Evolutionary conservation across 2,113 vertebrate genomes (phyloP).

Genomic region (Megalops atlanticus): DNA sequence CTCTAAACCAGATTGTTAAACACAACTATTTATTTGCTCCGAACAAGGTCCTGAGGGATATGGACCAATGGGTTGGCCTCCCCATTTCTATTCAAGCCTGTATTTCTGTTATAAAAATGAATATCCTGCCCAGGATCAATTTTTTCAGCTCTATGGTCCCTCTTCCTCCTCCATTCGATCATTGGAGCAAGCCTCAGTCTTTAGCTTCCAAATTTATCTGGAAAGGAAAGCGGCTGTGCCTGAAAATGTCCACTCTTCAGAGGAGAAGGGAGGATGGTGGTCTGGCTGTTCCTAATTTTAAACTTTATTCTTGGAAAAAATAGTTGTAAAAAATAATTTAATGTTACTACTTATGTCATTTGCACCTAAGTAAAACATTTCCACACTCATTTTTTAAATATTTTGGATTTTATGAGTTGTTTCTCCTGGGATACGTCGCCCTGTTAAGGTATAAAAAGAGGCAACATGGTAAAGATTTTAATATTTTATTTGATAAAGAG

Average conservation of each 20-base stretch:
- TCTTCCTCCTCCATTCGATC: neutral
- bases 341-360: conserved; percentile 15
- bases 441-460: conserved; percentile 21
- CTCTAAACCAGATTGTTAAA: neutral
- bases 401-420: conserved; percentile 17
- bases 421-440: no score
- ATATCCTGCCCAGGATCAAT: neutral
- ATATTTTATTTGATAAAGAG: conserved; percentile 29
- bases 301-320: no score
- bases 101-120: neutral
- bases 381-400: conserved; percentile 6
- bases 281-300: no score
- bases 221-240: no score
- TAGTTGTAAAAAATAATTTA: conserved; percentile 15
- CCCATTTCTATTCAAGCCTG: neutral
- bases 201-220: no score
- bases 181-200: no score
- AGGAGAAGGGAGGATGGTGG: no score
- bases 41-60: neutral
- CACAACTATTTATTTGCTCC: neutral
- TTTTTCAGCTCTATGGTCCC: neutral
- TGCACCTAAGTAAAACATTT: conserved; percentile 16
- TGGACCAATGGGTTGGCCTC: neutral
- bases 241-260: no score
- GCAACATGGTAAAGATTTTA: conserved; percentile 21